Conservation (phyloP, 2,113 vertebrate genomes). For the Oryzias melastigma region DNA sequence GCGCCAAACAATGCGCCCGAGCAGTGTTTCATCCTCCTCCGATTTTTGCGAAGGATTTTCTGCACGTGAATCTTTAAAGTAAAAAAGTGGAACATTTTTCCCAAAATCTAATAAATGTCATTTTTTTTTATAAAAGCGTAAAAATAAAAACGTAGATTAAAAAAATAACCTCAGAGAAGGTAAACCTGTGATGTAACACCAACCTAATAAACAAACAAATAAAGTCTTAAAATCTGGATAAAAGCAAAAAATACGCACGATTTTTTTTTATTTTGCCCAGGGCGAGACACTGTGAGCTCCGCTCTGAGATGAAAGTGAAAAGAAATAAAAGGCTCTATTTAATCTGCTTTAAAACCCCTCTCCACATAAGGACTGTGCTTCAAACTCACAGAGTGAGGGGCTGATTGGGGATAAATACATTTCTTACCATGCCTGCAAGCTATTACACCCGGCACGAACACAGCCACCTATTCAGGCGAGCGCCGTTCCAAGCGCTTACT, state of each 20-base stretch:
- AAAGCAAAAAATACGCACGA: constrained; percentile 69
- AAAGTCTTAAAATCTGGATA: constrained; percentile 83
- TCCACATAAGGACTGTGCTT: constrained; percentile 93
- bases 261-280: constrained; percentile 81
- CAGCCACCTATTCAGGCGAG: constrained; percentile 87
- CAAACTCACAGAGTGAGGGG: constrained; percentile 88
- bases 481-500: constrained; percentile 90
- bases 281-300: constrained; percentile 89
- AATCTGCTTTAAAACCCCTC: constrained; percentile 97
- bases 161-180: constrained; percentile 44
- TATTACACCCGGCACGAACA: constrained; percentile 93
- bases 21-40: no score
- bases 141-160: constrained; percentile 42
- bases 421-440: constrained; percentile 93
- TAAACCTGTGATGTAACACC: constrained; percentile 65
- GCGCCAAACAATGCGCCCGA: constrained; percentile 23
- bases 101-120: no score
- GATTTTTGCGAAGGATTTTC: background rate
- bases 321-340: constrained; percentile 98
- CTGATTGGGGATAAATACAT: constrained; percentile 98
- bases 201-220: constrained; percentile 79
- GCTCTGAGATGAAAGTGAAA: constrained; percentile 99
- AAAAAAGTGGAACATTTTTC: no score
- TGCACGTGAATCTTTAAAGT: background rate
- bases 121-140: constrained; percentile 7